These are phyloP conservation scores for Tursiops truncatus DNA, from an alignment of 2,113 vertebrate species.

Conservation along the genomic window DNA sequence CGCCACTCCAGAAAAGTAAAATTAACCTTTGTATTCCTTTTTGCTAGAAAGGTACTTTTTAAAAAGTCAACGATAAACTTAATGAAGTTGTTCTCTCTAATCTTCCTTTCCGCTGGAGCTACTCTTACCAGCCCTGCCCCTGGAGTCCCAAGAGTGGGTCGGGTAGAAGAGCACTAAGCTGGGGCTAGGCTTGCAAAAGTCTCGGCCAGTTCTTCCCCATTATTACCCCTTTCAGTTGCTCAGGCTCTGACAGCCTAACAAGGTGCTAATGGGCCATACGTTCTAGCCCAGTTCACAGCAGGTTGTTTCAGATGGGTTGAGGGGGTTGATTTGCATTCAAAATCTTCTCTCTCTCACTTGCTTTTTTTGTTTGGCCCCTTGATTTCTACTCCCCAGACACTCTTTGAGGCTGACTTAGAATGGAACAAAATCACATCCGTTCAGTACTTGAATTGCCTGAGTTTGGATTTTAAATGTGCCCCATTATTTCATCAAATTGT, in stretches of 20 bases:
- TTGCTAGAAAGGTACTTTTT: background rate
- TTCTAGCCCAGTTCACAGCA: constrained; percentile 70
- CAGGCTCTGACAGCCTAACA: constrained; percentile 68
- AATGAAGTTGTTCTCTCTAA: background rate
- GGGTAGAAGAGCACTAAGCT: background rate
- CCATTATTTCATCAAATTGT: constrained; percentile 70
- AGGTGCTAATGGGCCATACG: constrained; percentile 73
- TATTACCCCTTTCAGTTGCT: constrained; percentile 44
- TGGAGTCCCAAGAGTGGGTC: background rate
- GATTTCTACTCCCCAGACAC: constrained; percentile 76
- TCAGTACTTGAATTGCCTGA: constrained; percentile 70
- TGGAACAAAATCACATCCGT: constrained; percentile 70
- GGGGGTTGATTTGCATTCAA: constrained; percentile 74
- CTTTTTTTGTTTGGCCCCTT: constrained; percentile 74
- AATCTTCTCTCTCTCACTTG: constrained; percentile 62
- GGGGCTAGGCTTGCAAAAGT: background rate
- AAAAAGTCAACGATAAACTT: background rate
- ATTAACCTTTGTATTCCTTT: constrained; percentile 10
- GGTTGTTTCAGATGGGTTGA: constrained; percentile 67
- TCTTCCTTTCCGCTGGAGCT: background rate
- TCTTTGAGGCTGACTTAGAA: constrained; percentile 64
- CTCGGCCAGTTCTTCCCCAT: constrained; percentile 57
- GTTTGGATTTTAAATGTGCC: constrained; percentile 67
- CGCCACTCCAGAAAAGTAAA: background rate
- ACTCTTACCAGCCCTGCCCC: background rate